Evolutionary conservation across 2,888 invertebrate species (phyloP).

Genomic region (Cryptosula pallasiana): DNA sequence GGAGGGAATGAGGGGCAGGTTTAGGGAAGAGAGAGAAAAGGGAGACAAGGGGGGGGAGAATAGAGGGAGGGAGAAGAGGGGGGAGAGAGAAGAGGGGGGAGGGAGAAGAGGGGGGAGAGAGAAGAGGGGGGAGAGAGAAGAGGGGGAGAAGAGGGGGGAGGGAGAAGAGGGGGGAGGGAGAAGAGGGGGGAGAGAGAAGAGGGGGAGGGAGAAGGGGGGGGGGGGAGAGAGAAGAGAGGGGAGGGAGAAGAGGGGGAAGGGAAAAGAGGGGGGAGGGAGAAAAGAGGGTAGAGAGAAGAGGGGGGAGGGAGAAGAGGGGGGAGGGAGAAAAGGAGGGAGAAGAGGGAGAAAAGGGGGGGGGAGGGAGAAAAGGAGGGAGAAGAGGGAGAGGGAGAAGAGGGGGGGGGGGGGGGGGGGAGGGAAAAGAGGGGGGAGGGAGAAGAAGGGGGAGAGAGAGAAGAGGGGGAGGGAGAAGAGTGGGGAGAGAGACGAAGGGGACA

Average conservation of each 20-base stretch:
- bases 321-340: background rate
- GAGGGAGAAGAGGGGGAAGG: background rate
- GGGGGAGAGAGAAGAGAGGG: background rate
- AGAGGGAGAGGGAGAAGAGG: no score
- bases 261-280: background rate
- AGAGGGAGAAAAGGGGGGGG: background rate
- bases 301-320: background rate
- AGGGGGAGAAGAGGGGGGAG: background rate
- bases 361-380: no score
- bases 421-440: no score
- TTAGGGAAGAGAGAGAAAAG: background rate
- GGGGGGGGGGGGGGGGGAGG: no score
- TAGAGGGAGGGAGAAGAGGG: background rate
- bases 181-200: background rate
- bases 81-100: background rate
- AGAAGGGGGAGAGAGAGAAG: no score
- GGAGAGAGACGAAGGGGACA: no score
- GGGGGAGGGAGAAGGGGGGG: background rate
- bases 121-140: background rate
- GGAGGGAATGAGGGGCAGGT: background rate
- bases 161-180: background rate
- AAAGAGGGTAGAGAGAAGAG: background rate
- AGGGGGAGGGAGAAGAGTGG: no score
- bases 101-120: background rate
- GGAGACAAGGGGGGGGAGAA: background rate